phyloP scores from a whole-genome alignment of 2,113 vertebrate genomes.

The Taurulus bubalis region DNA sequence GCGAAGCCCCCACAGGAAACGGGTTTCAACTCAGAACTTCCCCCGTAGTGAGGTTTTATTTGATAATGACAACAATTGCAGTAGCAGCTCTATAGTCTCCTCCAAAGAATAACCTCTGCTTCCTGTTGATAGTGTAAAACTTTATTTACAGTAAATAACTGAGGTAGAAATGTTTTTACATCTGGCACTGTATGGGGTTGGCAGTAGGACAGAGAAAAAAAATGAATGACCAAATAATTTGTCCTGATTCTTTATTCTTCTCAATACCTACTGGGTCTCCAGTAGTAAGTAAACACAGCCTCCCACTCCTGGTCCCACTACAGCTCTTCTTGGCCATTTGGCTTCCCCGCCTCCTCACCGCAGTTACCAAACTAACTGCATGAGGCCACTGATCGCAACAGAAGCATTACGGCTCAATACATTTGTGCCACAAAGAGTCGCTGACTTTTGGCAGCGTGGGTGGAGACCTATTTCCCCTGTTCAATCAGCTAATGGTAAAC shows the following conservation, averaged over 20 bases:
- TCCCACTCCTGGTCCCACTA: constrained; percentile 44
- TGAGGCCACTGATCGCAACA: constrained; percentile 3
- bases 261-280: constrained; percentile 20
- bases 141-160: neutral
- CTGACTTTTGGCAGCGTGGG: constrained; percentile 8
- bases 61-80: neutral
- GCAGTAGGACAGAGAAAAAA: neutral
- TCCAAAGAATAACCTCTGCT: neutral
- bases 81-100: neutral
- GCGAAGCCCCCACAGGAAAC: neutral
- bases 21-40: neutral
- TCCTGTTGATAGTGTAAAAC: neutral
- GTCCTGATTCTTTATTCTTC: neutral
- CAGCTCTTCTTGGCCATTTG: constrained; percentile 31
- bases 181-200: neutral
- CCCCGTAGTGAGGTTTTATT: neutral
- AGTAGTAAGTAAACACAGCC: constrained; percentile 35
- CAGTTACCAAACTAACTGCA: constrained; percentile 25
- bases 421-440: neutral
- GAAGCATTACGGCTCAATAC: neutral
- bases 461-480: constrained; percentile 12
- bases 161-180: neutral
- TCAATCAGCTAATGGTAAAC: neutral
- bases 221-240: neutral
- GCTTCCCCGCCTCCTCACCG: constrained; percentile 11